Percentiles rank a stretch among this genome's conserved stretches.
Conservation (phyloP, 30 jellyfish, hydroid and myxozoan species). For the Clytia hemisphaerica region DNA sequence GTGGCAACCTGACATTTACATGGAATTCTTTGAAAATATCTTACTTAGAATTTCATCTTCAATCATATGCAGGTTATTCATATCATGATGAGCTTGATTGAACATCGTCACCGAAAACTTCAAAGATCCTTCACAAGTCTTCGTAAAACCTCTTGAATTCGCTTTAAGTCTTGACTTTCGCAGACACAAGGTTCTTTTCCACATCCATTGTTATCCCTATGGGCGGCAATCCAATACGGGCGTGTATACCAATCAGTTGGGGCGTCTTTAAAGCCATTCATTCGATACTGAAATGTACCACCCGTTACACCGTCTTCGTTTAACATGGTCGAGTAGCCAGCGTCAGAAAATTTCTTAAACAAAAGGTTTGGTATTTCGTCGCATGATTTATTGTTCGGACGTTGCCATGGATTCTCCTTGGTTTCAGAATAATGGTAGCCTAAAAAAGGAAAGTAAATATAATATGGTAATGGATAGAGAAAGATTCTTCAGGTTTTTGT, state of each 20-base stretch:
- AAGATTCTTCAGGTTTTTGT: too few relatives aligned
- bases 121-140: slow-evolving; percentile 21
- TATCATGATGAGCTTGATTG: slow-evolving; percentile 36
- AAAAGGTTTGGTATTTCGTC: slow-evolving; percentile 57
- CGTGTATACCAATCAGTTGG: slow-evolving; percentile 62
- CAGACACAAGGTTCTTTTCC: slow-evolving; percentile 32
- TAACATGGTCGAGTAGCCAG: slow-evolving; percentile 34
- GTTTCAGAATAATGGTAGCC: too few relatives aligned
- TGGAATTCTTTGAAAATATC: not conserved
- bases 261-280: slow-evolving; percentile 31
- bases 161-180: too few relatives aligned
- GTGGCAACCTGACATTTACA: too few relatives aligned
- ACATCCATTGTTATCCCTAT: slow-evolving; percentile 1
- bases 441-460: too few relatives aligned
- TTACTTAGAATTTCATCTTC: slow-evolving; percentile 27
- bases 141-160: slow-evolving; percentile 14
- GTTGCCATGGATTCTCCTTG: too few relatives aligned
- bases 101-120: slow-evolving; percentile 46
- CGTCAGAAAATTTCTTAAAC: slow-evolving; percentile 24
- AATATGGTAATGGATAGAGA: too few relatives aligned
- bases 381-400: slow-evolving; percentile 11
- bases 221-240: slow-evolving; percentile 47
- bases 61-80: slow-evolving; percentile 12
- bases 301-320: slow-evolving; percentile 27
- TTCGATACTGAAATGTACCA: slow-evolving; percentile 42